These are phyloP conservation scores for Coptodon bakossiorum DNA, from an alignment of 2,113 vertebrate species.

Conservation along the genomic window DNA sequence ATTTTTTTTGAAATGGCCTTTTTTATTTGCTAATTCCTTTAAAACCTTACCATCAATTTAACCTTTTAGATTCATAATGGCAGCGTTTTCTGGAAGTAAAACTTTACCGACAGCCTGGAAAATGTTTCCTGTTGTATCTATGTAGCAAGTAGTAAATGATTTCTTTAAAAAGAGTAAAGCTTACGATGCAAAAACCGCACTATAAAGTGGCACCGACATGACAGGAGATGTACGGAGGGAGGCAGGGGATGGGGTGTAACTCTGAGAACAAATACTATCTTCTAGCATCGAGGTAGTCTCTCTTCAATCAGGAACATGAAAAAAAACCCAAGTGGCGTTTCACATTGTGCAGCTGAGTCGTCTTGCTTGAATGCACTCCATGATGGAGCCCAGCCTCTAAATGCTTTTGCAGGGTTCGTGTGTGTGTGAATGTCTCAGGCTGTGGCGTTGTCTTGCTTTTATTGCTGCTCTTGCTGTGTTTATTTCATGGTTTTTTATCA, in stretches of 20 bases:
- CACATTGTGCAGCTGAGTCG: conserved; percentile 18
- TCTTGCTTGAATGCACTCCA: conserved; percentile 9
- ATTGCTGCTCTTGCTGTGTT: not conserved
- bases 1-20: fast-evolving
- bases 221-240: not conserved
- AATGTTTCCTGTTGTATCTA: fast-evolving
- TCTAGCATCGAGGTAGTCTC: not conserved
- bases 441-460: not conserved
- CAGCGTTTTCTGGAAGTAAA: not conserved
- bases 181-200: not conserved
- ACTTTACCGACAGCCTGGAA: not conserved
- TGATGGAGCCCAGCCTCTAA: conserved; percentile 6
- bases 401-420: not conserved
- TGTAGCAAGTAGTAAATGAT: not conserved
- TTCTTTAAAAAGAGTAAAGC: not conserved
- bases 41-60: not conserved
- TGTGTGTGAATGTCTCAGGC: not conserved
- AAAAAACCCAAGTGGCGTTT: not conserved
- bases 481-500: conserved; percentile 13
- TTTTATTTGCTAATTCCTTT: not conserved
- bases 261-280: not conserved
- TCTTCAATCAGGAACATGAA: conserved; percentile 14
- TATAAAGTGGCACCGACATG: not conserved
- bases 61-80: not conserved
- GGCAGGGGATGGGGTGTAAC: not conserved